phyloP scores from a whole-genome alignment of 2,888 invertebrate genomes.

The Zygaena filipendulae region DNA sequence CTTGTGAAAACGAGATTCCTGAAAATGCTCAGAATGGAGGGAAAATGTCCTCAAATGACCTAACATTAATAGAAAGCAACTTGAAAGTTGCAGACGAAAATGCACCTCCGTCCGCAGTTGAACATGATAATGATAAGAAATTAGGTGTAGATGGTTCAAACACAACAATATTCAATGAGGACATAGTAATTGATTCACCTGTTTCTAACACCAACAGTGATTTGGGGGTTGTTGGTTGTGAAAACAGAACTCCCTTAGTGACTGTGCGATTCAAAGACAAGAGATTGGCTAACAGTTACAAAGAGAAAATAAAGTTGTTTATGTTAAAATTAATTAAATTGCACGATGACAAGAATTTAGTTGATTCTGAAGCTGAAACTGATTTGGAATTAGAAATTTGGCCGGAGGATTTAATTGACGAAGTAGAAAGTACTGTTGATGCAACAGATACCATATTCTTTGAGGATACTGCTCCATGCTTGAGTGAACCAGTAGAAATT shows the following conservation, averaged over 20 bases:
- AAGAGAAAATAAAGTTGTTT: constrained; percentile 52
- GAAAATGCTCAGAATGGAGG: constrained; percentile 40
- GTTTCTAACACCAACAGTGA: constrained; percentile 38
- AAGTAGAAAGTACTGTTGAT: constrained; percentile 18
- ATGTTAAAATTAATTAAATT: constrained; percentile 48
- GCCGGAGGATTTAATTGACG: constrained; percentile 42
- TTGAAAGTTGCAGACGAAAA: constrained; percentile 17
- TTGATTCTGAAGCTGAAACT: constrained; percentile 34
- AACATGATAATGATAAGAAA: constrained; percentile 22
- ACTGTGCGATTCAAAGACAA: constrained; percentile 54
- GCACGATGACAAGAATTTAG: constrained; percentile 26
- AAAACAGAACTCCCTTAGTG: constrained; percentile 47
- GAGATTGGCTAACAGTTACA: constrained; percentile 48
- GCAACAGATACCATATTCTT: constrained; percentile 43
- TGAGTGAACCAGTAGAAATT: constrained; percentile 25
- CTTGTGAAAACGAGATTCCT: constrained; percentile 18
- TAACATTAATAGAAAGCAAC: constrained; percentile 11
- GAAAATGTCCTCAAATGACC: constrained; percentile 29
- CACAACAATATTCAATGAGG: constrained; percentile 38
- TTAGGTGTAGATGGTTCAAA: constrained; percentile 21
- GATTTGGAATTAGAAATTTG: constrained; percentile 48
- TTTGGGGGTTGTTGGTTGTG: constrained; percentile 43
- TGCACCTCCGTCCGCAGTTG: too few species aligned
- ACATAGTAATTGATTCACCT: constrained; percentile 44
- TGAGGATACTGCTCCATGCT: constrained; percentile 46